Percentiles rank a stretch among this genome's conserved stretches.
Conservation (phyloP, 1,140 invertebrate genomes). For the Drosophila miranda region DNA sequence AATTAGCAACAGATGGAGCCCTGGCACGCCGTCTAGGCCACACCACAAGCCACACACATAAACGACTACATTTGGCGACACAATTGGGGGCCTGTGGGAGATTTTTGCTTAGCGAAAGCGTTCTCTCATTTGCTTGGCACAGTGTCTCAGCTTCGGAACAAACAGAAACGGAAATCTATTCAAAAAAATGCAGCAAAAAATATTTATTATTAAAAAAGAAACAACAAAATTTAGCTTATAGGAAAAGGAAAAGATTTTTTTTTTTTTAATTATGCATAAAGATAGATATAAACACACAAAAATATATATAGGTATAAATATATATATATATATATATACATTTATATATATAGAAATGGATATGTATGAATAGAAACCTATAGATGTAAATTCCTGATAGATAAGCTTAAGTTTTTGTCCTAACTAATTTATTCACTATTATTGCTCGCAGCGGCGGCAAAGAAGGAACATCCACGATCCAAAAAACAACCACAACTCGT, state of each 20-base stretch:
- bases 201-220: slow-evolving; percentile 36
- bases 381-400: slow-evolving; percentile 43
- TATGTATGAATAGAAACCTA: slow-evolving; percentile 40
- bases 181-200: slow-evolving; percentile 6
- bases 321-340: slow-evolving; percentile 18
- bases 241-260: slow-evolving; percentile 19
- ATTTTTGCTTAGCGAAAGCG: slow-evolving; percentile 52
- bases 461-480: slow-evolving; percentile 32
- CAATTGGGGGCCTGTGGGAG: slow-evolving; percentile 20
- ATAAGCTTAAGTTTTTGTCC: slow-evolving; percentile 37
- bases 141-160: slow-evolving; percentile 37
- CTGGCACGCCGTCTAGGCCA: no score
- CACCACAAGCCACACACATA: no score
- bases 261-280: slow-evolving; percentile 31
- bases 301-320: slow-evolving; percentile 23
- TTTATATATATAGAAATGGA: slow-evolving; percentile 24
- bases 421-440: slow-evolving; percentile 56
- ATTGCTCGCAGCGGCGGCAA: slow-evolving; percentile 37
- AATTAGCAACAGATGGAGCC: no score
- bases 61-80: slow-evolving; percentile 25
- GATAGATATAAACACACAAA: neutral
- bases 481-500: slow-evolving; percentile 4
- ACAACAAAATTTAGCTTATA: slow-evolving; percentile 44
- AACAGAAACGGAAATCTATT: slow-evolving; percentile 6
- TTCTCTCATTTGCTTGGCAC: slow-evolving; percentile 48